Percentiles rank a stretch among this genome's conserved stretches.
These are phyloP conservation scores for Aplysia californica DNA, from an alignment of 1,140 invertebrate species.

Conservation along the genomic window DNA sequence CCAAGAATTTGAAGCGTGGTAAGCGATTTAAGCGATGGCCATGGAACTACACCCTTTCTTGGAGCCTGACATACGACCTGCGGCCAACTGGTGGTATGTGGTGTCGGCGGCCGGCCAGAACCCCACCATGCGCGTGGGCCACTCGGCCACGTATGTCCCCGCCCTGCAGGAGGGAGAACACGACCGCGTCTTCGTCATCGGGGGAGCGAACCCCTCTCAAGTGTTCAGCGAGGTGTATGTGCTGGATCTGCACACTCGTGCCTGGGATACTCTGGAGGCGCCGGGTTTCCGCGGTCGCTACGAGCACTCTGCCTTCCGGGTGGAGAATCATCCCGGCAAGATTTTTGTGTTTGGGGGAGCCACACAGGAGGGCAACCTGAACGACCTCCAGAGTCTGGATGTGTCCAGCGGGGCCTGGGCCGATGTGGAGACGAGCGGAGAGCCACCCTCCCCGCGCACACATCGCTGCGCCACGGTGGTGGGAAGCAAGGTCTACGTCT, in stretches of 20 bases:
- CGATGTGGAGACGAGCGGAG: conserved; percentile 47
- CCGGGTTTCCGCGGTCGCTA: conserved; percentile 60
- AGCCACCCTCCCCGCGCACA: conserved; percentile 60
- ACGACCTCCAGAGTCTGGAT: conserved; percentile 64
- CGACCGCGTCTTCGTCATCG: conserved; percentile 64
- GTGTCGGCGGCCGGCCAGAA: conserved; percentile 59
- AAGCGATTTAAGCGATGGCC: no score
- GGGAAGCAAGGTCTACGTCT: conserved; percentile 63
- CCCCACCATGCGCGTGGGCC: conserved; percentile 65
- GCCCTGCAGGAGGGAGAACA: conserved; percentile 42
- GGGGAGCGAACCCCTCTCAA: conserved; percentile 65
- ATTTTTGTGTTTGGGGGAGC: conserved; percentile 67
- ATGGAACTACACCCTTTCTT: conserved; percentile 67
- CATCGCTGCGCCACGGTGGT: conserved; percentile 56
- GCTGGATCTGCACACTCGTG: conserved; percentile 61
- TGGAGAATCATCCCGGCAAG: conserved; percentile 49
- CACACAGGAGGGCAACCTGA: conserved; percentile 64
- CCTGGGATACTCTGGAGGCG: conserved; percentile 61
- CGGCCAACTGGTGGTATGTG: conserved; percentile 62
- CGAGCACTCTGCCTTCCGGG: conserved; percentile 64
- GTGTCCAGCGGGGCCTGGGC: conserved; percentile 52
- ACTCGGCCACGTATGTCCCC: conserved; percentile 57
- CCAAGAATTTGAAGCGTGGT: no score
- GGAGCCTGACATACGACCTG: conserved; percentile 52
- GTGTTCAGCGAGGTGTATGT: conserved; percentile 63